Evolutionary conservation across 1,140 invertebrate genomes (phyloP).

Genomic region (Papilio xuthus): DNA sequence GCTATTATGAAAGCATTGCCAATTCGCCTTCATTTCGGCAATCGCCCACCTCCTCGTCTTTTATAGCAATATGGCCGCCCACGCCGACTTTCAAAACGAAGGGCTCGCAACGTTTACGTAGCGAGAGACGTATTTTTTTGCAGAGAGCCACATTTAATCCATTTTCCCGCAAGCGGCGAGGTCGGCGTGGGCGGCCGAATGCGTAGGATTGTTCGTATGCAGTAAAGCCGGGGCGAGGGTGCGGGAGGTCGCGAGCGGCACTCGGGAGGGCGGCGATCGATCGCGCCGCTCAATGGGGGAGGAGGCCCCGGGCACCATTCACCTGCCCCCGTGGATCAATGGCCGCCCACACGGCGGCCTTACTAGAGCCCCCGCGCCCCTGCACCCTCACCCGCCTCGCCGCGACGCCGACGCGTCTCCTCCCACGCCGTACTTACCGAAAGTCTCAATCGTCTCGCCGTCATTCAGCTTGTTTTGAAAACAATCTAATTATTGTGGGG

Average conservation of each 20-base stretch:
- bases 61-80: conserved; percentile 34
- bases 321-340: conserved; percentile 77
- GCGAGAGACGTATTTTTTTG: conserved; percentile 20
- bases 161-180: conserved; percentile 27
- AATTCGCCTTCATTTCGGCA: conserved; percentile 28
- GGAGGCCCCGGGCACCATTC: conserved; percentile 66
- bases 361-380: conserved; percentile 50
- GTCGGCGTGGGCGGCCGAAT: conserved; percentile 26
- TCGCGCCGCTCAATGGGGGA: conserved; percentile 63
- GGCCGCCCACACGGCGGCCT: conserved; percentile 70
- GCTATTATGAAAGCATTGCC: conserved; percentile 31
- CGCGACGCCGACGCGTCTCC: conserved; percentile 65
- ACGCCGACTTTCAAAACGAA: conserved; percentile 25
- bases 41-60: conserved; percentile 31
- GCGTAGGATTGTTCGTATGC: conserved; percentile 32
- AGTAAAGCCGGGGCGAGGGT: conserved; percentile 18
- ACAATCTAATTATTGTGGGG: conserved; percentile 58
- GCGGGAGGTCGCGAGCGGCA: conserved; percentile 43
- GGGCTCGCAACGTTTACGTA: conserved; percentile 26
- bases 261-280: conserved; percentile 57
- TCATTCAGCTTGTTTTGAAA: conserved; percentile 71
- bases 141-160: conserved; percentile 24
- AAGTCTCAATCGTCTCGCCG: conserved; percentile 67
- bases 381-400: conserved; percentile 41
- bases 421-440: conserved; percentile 70